Conservation (phyloP, 2,113 vertebrate genomes). For the Hymenochirus boettgeri region DNA sequence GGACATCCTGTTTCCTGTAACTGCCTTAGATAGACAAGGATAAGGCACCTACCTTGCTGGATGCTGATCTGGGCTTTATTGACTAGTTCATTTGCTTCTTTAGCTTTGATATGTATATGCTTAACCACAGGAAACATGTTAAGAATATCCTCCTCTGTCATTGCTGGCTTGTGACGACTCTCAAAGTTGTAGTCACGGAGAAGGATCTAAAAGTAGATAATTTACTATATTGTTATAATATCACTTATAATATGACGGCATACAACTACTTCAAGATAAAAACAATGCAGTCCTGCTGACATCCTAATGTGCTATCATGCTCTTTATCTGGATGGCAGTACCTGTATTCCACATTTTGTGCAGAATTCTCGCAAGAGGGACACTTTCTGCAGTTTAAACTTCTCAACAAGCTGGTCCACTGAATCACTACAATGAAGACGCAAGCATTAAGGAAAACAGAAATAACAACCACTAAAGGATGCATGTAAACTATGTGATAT, state of each 20-base stretch:
- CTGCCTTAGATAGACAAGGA: too few relatives aligned
- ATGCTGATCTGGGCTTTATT: slow-evolving; percentile 57
- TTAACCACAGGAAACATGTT: slow-evolving; percentile 74
- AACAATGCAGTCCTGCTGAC: too few relatives aligned
- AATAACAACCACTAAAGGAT: too few relatives aligned
- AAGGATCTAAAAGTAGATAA: slow-evolving; percentile 56
- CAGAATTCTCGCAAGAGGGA: slow-evolving; percentile 74
- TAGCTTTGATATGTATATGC: slow-evolving; percentile 56
- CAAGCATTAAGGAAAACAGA: not conserved
- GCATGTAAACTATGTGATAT: too few relatives aligned
- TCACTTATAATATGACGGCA: too few relatives aligned
- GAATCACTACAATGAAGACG: slow-evolving; percentile 53
- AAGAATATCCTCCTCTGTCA: slow-evolving; percentile 70
- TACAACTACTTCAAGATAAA: too few relatives aligned
- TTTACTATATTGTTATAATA: too few relatives aligned
- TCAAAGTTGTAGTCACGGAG: slow-evolving; percentile 69
- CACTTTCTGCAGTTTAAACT: slow-evolving; percentile 66
- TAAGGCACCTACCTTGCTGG: slow-evolving; percentile 58
- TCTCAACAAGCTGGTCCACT: slow-evolving; percentile 64
- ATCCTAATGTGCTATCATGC: too few relatives aligned
- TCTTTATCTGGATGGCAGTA: too few relatives aligned
- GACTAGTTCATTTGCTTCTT: slow-evolving; percentile 57
- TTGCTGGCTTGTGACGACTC: slow-evolving; percentile 67
- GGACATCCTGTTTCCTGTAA: too few relatives aligned
- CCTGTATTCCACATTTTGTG: slow-evolving; percentile 75